A percentile compares a stretch with the other conserved stretches of the same genome.
These are phyloP conservation scores for Drosophila mayaguana DNA, from an alignment of 2,888 invertebrate genomes.

Conservation along the genomic window DNA sequence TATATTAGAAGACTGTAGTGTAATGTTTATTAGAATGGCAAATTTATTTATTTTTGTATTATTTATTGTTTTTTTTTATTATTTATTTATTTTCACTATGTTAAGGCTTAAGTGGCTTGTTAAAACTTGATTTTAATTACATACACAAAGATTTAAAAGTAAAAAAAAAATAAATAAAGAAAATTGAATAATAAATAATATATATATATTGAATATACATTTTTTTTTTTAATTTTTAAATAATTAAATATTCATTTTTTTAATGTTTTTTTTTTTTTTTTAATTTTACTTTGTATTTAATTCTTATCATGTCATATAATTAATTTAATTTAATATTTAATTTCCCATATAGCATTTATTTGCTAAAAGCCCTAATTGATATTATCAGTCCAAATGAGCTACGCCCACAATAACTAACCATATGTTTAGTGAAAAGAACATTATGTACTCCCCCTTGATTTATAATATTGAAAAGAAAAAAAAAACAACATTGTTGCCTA, in stretches of 20 bases:
- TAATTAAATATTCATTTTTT: no score
- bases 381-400: neutral
- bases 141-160: no score
- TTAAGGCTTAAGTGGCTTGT: no score
- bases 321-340: no score
- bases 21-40: neutral
- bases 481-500: neutral
- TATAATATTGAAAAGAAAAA: no score
- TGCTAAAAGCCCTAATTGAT: neutral
- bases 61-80: no score
- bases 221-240: neutral
- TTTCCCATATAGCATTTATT: neutral
- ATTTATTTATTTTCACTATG: no score
- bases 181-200: neutral
- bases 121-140: no score
- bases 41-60: neutral
- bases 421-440: neutral
- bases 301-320: no score
- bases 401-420: neutral
- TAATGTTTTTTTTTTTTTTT: no score
- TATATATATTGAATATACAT: neutral
- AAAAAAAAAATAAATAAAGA: no score
- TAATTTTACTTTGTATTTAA: no score
- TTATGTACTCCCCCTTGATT: neutral
- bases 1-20: neutral